These are phyloP conservation scores for Lithophane semibrunnea DNA, from an alignment of 2,888 invertebrate species.

Conservation along the genomic window DNA sequence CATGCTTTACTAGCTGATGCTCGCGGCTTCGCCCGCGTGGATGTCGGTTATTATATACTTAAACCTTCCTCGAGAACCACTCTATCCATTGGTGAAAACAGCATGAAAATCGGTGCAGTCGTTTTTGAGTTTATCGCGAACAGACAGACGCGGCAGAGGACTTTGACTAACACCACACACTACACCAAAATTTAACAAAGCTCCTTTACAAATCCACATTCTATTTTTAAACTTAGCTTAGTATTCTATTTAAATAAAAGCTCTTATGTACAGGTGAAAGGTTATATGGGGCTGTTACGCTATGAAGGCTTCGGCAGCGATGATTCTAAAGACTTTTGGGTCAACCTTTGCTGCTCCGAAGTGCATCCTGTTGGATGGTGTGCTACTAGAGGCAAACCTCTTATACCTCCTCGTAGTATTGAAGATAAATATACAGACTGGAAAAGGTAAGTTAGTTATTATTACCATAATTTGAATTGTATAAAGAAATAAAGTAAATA, in stretches of 20 bases:
- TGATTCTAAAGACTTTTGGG: slow-evolving; percentile 98
- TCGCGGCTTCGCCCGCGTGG: too few relatives aligned
- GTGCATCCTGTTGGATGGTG: slow-evolving; percentile 99
- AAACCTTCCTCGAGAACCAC: too few relatives aligned
- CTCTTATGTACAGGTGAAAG: slow-evolving; percentile 91
- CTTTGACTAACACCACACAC: too few relatives aligned
- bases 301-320: slow-evolving; percentile 98
- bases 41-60: too few relatives aligned
- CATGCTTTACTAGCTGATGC: not conserved
- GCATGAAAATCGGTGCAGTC: too few relatives aligned
- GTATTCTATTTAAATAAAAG: not conserved
- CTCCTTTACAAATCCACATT: not conserved
- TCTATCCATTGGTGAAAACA: too few relatives aligned
- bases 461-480: not conserved
- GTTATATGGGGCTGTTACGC: slow-evolving; percentile 94
- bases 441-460: slow-evolving; percentile 92
- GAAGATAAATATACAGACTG: slow-evolving; percentile 98
- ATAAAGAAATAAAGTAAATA: too few relatives aligned
- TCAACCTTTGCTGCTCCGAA: slow-evolving; percentile 97
- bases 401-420: slow-evolving; percentile 98
- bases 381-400: slow-evolving; percentile 97
- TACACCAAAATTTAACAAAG: not conserved
- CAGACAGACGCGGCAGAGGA: too few relatives aligned
- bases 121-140: too few relatives aligned
- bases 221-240: too few relatives aligned